Base-by-base conservation (phyloP, 1,140 invertebrate genomes). In the Sitobion miscanthi region DNA sequence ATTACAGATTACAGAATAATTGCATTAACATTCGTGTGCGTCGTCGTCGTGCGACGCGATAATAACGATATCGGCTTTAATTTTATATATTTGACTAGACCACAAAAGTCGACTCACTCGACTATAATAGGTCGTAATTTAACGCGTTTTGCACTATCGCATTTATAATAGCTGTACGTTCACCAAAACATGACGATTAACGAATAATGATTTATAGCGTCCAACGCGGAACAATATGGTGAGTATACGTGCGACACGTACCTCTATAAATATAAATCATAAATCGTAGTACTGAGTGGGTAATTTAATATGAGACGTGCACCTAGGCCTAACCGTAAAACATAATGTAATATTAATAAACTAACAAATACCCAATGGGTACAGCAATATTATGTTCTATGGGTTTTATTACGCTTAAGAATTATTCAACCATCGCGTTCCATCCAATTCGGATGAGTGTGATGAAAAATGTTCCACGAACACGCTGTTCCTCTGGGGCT, bases 161-260 rank as follows among this genome's bases (percentile, higher is more conserved):
- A 20, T 77, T 77, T 17, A 5, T n/a, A 77, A 0, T 77, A n/a
- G 54, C n/a, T 88, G 54, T 54, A n/a, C 47, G 86, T 88, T 52
- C 17, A 21, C 87, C 20, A 1, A 88, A 52, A 11, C 47, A 54
- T 52, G 49, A 88, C 52, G 86, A 88, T 3, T 83, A 38, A 42
- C 35, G 82, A 23, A 8, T 85, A 85, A 25, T 83, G 6, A 23
- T 23, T 8, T 47, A 86, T 21, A 88, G 86, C 21, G 17, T 17
- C 14, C n/a, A 49, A 45, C 23, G n/a, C 7, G 35, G n/a, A 38
- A 88, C 87, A 88, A 88, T 35, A 88, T 88, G 87, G 87, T 88
- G 25, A 52, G 87, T 88, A 45, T 52, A 30, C 9, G 38, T 47
- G 42, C 42, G 23, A 42, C 8, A 25, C 30, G 62, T 77, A 77